Percentiles rank a stretch among this genome's conserved stretches.
phyloP scores from a whole-genome alignment of 1,140 invertebrate genomes.

The Tetragnatha versicolor region DNA sequence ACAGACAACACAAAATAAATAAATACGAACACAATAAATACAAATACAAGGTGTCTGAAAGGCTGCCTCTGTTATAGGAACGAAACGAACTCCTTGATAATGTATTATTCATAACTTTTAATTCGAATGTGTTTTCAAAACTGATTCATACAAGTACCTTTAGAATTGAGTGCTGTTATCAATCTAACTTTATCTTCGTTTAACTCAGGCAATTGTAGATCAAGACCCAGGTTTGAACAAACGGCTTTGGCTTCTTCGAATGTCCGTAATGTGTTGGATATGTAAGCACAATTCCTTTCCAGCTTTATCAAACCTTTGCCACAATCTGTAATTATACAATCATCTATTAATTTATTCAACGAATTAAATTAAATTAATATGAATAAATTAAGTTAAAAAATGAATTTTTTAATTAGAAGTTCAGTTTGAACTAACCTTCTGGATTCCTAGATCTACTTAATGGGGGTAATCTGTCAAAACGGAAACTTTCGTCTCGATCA shows the following conservation, averaged over 20 bases:
- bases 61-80: no score
- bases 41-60: no score
- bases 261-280: constrained; percentile 9
- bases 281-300: constrained; percentile 17
- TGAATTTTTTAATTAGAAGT: not conserved
- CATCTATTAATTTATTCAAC: no score
- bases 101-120: no score
- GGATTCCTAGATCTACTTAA: not conserved
- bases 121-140: no score
- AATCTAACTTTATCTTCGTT: not conserved
- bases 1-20: no score
- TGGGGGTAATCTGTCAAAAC: constrained; percentile 29
- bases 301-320: constrained; percentile 37
- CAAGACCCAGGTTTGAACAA: constrained; percentile 23
- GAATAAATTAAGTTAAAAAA: no score
- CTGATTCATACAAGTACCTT: no score
- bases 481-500: constrained; percentile 41
- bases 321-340: constrained; percentile 11
- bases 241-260: constrained; percentile 18
- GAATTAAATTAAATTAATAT: no score
- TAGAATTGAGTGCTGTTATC: not conserved
- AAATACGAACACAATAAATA: no score
- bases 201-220: not conserved
- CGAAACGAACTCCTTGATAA: no score
- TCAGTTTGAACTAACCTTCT: not conserved